These are phyloP conservation scores for Trichogramma dendrolimi DNA, from an alignment of 2,888 invertebrate species.

Conservation along the genomic window DNA sequence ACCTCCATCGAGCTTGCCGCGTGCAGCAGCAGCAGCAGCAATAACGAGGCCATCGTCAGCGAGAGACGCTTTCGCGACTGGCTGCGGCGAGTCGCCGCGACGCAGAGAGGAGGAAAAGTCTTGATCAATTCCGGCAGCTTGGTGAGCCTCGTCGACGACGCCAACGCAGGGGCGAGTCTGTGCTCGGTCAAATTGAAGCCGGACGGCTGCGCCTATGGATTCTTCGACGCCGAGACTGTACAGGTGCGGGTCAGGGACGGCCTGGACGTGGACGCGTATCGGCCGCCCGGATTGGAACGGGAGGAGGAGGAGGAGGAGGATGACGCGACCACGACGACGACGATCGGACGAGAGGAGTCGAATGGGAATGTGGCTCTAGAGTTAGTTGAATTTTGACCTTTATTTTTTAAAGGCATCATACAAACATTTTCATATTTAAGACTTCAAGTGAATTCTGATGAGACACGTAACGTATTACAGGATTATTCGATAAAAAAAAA, in stretches of 20 bases:
- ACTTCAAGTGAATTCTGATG: no score
- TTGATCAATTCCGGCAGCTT: slow-evolving; percentile 58
- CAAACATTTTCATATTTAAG: not conserved
- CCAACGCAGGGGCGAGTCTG: slow-evolving; percentile 12
- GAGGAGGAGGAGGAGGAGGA: not conserved
- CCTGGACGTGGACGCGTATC: slow-evolving; percentile 11
- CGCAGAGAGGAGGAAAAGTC: slow-evolving; percentile 54
- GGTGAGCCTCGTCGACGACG: slow-evolving; percentile 23
- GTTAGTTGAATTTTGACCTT: no score
- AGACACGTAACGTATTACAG: no score
- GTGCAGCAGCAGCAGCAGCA: no score
- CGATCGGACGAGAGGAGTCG: slow-evolving; percentile 19
- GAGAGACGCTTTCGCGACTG: slow-evolving; percentile 41
- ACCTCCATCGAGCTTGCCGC: slow-evolving; percentile 53
- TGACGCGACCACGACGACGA: not conserved
- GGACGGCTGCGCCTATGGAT: slow-evolving; percentile 31
- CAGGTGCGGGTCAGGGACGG: slow-evolving; percentile 28
- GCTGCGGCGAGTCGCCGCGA: slow-evolving; percentile 43
- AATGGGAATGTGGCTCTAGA: slow-evolving; percentile 21
- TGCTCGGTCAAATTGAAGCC: slow-evolving; percentile 38
- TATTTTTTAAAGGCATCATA: no score
- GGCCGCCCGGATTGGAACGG: not conserved
- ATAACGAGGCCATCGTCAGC: slow-evolving; percentile 26
- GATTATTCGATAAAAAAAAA: no score
- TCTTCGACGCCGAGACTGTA: slow-evolving; percentile 30